Conservation (phyloP, 1,140 invertebrate genomes). For the Neodiprion pinetum region DNA sequence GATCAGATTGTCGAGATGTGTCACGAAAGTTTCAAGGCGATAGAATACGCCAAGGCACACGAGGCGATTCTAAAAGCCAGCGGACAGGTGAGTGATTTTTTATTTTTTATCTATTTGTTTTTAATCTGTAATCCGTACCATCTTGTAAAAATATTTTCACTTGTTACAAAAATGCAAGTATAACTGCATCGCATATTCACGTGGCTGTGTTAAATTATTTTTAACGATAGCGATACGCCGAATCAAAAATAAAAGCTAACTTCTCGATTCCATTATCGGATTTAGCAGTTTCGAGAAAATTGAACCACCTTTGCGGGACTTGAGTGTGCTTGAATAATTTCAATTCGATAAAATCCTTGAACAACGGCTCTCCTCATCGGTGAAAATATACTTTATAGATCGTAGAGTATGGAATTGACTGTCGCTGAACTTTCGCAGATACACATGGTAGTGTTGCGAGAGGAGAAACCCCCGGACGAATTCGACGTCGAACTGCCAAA, state of each 20-base stretch:
- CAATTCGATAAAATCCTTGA: too few relatives aligned
- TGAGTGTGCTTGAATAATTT: too few relatives aligned
- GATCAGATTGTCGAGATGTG: conserved; percentile 95
- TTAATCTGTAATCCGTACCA: not conserved
- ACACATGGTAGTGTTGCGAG: conserved; percentile 87
- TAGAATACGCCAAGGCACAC: conserved; percentile 69
- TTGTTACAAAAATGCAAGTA: conserved; percentile 9
- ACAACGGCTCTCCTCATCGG: too few relatives aligned
- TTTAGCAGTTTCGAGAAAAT: too few relatives aligned
- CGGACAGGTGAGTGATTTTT: conserved; percentile 72
- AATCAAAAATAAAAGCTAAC: too few relatives aligned
- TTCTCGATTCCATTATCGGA: too few relatives aligned
- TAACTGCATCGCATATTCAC: not conserved
- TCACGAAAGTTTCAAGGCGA: conserved; percentile 75
- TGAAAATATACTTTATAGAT: too few relatives aligned
- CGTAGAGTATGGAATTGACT: not conserved
- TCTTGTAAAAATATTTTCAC: conserved; percentile 2
- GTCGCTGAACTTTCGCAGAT: conserved; percentile 63
- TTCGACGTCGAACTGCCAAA: conserved; percentile 91
- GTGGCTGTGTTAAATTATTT: too few relatives aligned
- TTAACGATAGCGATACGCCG: too few relatives aligned
- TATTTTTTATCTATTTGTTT: conserved; percentile 64
- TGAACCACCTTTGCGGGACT: too few relatives aligned
- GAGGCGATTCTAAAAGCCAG: conserved; percentile 68
- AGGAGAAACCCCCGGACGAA: conserved; percentile 81